A percentile compares a stretch with the other conserved stretches of the same genome.
These are phyloP conservation scores for Synanthedon tipuliformis DNA, from an alignment of 2,888 invertebrate species.

Conservation along the genomic window DNA sequence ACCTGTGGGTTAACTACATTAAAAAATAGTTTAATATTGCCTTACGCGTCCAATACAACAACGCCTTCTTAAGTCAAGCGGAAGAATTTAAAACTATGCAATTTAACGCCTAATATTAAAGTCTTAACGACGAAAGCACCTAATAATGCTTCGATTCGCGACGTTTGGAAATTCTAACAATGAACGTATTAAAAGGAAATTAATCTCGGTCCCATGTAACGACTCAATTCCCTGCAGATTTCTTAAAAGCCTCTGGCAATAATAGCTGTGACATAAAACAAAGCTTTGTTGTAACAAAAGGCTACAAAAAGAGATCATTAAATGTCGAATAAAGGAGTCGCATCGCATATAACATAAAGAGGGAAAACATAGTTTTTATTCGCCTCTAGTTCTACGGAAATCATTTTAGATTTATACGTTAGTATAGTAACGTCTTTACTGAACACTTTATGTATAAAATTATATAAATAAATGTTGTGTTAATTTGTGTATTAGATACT, in stretches of 20 bases:
- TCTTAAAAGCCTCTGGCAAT: constrained; percentile 6
- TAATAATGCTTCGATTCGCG: neutral
- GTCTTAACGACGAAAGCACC: neutral
- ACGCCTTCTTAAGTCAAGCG: too few relatives aligned
- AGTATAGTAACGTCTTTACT: too few relatives aligned
- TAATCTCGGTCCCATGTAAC: constrained; percentile 2
- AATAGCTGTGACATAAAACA: constrained; percentile 5
- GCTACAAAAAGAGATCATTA: constrained; percentile 3
- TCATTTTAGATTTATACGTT: too few relatives aligned
- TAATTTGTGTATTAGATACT: too few relatives aligned
- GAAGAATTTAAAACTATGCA: too few relatives aligned
- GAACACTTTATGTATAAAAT: too few relatives aligned
- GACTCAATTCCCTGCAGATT: constrained; percentile 4
- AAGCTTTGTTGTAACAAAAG: neutral
- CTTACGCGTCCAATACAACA: too few relatives aligned
- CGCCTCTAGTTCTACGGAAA: too few relatives aligned
- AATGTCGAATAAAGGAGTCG: constrained; percentile 2
- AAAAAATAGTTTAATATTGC: too few relatives aligned
- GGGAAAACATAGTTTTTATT: too few relatives aligned
- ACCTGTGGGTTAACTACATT: too few relatives aligned
- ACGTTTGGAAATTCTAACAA: neutral
- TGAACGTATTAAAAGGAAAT: constrained; percentile 3
- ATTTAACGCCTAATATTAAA: neutral
- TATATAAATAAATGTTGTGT: too few relatives aligned
- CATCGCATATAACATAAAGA: neutral